phyloP scores from a whole-genome alignment of 2,113 vertebrate genomes.

The Rhipidura dahli region DNA sequence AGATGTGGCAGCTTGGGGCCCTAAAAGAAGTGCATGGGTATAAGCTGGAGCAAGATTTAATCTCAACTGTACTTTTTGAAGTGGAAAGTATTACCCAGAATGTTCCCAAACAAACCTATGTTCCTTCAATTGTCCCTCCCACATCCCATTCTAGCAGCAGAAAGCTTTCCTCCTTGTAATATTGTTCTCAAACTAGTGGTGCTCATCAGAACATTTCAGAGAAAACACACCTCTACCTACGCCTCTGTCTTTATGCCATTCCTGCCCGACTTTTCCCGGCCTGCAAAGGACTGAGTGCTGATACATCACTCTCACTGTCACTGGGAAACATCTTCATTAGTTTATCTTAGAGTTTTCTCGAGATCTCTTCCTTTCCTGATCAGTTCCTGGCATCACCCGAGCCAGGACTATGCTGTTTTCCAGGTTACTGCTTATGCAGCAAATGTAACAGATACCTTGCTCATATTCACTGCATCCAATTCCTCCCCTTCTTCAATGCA shows the following conservation, averaged over 20 bases:
- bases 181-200: not conserved
- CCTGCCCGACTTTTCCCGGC: not conserved
- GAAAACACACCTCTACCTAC: not conserved
- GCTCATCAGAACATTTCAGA: not conserved
- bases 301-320: not conserved
- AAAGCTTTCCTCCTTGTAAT: not conserved
- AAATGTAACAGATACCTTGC: not conserved
- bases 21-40: fast-evolving
- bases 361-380: not conserved
- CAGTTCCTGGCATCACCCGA: not conserved
- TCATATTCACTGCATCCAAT: not conserved
- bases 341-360: not conserved
- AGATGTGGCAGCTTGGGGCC: not conserved
- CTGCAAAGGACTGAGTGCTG: not conserved
- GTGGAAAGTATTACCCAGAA: not conserved
- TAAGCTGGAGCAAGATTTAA: not conserved
- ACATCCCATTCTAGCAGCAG: not conserved
- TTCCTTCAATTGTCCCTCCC: not conserved
- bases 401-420: not conserved
- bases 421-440: not conserved
- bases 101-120: not conserved
- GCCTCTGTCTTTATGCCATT: not conserved
- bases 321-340: not conserved
- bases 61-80: not conserved
- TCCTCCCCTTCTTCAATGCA: not conserved